Base-by-base conservation (phyloP, 2,113 vertebrate genomes). In the Cepphus grylle region DNA sequence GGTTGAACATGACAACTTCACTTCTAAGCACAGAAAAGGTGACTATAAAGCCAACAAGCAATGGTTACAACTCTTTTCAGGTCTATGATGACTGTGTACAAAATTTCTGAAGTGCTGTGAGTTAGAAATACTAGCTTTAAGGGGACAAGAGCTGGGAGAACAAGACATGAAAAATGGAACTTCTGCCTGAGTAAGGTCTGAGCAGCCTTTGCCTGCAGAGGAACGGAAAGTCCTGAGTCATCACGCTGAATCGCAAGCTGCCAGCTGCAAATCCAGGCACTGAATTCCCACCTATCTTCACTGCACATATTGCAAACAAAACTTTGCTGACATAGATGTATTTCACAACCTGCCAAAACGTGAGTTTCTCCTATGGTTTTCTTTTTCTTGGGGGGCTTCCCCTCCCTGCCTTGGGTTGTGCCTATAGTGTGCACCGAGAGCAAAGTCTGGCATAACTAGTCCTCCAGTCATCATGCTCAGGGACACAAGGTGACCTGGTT, bases 181-280 rank as follows among this genome's bases (percentile, higher is more conserved):
- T 83, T 78, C 69, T 95, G 42, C 40, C 74, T 40, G 17, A 81
- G 22, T 42, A 34, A 90, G 79, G 49, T 83, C 72, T 90, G 69
- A 90, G 82, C 88, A 88, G 80, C 52, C 55, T 91, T 86, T 96
- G 80, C 50, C 83, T 92, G 72, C 95, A 87, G 94, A 92, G 76
- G 66, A 69, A n/a, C 50, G 2, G 8, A 88, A 97, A 96, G 45
- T 71, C 94, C 96, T 96, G 94, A 96, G 88, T 96, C 94, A 93
- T 96, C 94, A 92, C 65, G 12, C 63, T 81, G 82, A 82, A 73
- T 63, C 7, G 7, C 45, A 59, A 88, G 49, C 74, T 93, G 82
- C 72, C 0, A 5, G n/a, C 81, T 94, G 79, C 85, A 90, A 81
- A 90, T 38, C 61, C 38, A 78, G 77, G 50, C 80, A 9, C 52